Base-by-base conservation (phyloP, 2,113 vertebrate genomes). In the Tetraodon nigroviridis region DNA sequence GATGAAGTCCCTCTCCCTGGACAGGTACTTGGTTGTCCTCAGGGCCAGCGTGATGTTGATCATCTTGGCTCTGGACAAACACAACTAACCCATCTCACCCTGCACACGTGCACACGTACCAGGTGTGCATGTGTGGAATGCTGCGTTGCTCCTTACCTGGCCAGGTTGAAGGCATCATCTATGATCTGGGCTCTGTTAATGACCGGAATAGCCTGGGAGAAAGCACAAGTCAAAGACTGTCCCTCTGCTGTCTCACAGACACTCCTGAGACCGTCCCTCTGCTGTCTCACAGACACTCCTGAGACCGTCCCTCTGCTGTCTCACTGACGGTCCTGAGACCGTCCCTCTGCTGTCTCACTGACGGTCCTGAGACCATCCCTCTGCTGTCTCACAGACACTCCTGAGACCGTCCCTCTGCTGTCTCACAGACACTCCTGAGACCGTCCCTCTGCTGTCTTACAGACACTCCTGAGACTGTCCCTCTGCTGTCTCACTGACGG, bases 131-230 rank as follows among this genome's bases (percentile, higher is more conserved):
- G 32, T 37, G 32, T 37, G 32, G 24, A 32, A 12, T 10, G 32
- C 8, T 37, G 8, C 11, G 1, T 37, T 11, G 10, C 11, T 46
- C 15, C 18, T 89, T 84, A 97, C 96, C 90, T 93, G 58, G 94
- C 95, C 62, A 99, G 88, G 73, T 92, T 93, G 63, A 99, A 99
- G n/a, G 93, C 87, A 0, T 98, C 96, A 0, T 95, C 87, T 0
- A 99, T 91, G 24, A 99, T 82, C 84, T 99, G 96, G 0, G 93
- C 96, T 68, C 96, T 90, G 69, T 98, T 99, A 51, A 95, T 88
- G 41, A 93, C 24, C 0, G 95, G 89, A 71, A 99, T 84, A 29
- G 0, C 57, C 96, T 99, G 74, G 67, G 78, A 44, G 47, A 56
- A 69, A 51, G 54, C 11, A 62, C 16, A 60, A 5, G 63, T 29